Percentiles rank a stretch among this genome's conserved stretches.
These are phyloP conservation scores for Baccha elongata DNA, from an alignment of 2,888 invertebrate species.

Conservation along the genomic window DNA sequence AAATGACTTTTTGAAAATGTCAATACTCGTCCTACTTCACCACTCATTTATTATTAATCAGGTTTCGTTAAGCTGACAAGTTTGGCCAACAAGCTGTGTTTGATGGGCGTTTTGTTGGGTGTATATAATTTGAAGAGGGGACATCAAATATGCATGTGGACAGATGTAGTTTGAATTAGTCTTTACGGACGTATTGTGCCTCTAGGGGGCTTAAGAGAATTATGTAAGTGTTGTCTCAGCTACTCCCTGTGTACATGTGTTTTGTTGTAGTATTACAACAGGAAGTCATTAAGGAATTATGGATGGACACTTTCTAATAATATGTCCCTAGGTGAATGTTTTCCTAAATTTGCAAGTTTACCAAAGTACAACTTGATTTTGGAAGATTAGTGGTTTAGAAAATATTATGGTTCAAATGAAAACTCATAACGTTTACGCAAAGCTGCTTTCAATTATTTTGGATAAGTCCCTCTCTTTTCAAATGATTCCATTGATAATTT, in stretches of 20 bases:
- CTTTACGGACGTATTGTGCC: slow-evolving; percentile 35
- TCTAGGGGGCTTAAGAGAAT: not conserved
- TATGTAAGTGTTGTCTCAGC: slow-evolving; percentile 36
- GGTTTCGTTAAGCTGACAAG: slow-evolving; percentile 44
- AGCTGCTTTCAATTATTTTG: too few species aligned
- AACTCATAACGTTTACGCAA: too few species aligned
- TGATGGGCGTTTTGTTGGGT: not conserved
- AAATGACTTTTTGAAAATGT: slow-evolving; percentile 70
- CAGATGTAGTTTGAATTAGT: slow-evolving; percentile 58
- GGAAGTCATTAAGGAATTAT: slow-evolving; percentile 47
- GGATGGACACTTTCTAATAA: slow-evolving; percentile 16
- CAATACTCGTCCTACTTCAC: slow-evolving; percentile 44
- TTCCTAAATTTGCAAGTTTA: not conserved
- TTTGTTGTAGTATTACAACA: slow-evolving; percentile 14
- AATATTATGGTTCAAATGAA: too few species aligned
- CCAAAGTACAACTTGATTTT: too few species aligned
- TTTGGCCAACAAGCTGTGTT: slow-evolving; percentile 29
- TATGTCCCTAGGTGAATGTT: not conserved
- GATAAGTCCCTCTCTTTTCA: too few species aligned
- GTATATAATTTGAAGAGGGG: not conserved
- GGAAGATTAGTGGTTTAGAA: too few species aligned
- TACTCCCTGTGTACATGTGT: slow-evolving; percentile 28
- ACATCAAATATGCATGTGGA: slow-evolving; percentile 63
- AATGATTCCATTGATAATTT: too few species aligned
- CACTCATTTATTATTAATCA: slow-evolving; percentile 70